Conservation (phyloP, 2,888 invertebrate genomes). For the Macrostomum cliftonense region DNA sequence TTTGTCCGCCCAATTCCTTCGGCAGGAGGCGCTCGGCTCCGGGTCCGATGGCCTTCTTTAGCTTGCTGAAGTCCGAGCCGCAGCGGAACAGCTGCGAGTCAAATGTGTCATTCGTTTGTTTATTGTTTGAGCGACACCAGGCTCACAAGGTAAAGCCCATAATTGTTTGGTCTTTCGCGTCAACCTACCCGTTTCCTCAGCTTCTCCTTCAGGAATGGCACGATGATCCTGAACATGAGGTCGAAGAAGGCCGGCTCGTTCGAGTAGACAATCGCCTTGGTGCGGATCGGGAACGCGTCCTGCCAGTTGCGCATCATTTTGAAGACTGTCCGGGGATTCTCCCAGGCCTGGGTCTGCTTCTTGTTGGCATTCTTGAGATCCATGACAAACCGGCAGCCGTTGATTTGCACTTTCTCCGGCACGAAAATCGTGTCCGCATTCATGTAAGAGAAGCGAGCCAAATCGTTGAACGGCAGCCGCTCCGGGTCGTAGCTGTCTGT, state of each 20-base stretch:
- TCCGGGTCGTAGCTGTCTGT: conserved; percentile 40
- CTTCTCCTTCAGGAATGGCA: conserved; percentile 51
- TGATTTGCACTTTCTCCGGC: conserved; percentile 38
- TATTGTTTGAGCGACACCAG: too few relatives aligned
- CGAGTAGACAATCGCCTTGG: conserved; percentile 55
- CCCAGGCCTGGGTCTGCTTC: conserved; percentile 28
- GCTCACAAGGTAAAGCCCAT: too few relatives aligned
- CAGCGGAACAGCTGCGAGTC: too few relatives aligned
- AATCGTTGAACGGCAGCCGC: not conserved
- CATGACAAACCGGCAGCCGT: conserved; percentile 41
- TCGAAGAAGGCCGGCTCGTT: conserved; percentile 54
- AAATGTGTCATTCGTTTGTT: too few relatives aligned
- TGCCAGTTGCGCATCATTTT: conserved; percentile 32
- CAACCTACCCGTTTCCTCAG: conserved; percentile 49
- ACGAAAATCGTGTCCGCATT: conserved; percentile 42
- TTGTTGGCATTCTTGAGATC: conserved; percentile 41
- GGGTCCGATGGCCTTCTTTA: conserved; percentile 23
- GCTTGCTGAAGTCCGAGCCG: not conserved
- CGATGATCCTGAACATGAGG: conserved; percentile 55
- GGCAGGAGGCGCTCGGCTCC: conserved; percentile 62
- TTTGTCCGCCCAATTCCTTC: conserved; percentile 62
- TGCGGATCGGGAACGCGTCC: conserved; percentile 55
- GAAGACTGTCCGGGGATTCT: too few relatives aligned
- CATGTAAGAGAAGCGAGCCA: not conserved
- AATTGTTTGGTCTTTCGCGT: too few relatives aligned